Conservation (phyloP, 2,797 vertebrate species). For the Anableps anableps region DNA sequence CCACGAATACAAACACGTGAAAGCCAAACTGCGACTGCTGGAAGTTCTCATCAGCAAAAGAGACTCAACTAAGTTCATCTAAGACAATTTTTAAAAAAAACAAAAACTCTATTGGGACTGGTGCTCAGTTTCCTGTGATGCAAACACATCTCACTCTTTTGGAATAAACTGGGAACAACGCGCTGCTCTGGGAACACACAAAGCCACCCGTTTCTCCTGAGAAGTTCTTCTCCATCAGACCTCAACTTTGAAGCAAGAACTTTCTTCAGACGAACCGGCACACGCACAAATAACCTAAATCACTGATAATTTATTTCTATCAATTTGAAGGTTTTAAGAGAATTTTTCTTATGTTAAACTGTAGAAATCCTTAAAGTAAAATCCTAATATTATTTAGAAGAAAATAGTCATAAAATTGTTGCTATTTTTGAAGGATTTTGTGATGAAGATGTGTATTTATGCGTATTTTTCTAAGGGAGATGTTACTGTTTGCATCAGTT, state of each 20-base stretch:
- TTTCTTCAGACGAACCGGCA: conserved; percentile 26
- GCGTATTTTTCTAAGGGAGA: conserved; percentile 76
- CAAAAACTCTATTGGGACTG: conserved; percentile 24
- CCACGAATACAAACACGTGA: conserved; percentile 95
- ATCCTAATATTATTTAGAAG: conserved; percentile 27
- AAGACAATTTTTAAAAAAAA: conserved; percentile 22
- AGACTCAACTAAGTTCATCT: conserved; percentile 84
- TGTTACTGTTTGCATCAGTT: conserved; percentile 55
- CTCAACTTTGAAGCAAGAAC: conserved; percentile 20
- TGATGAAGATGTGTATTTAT: conserved; percentile 46
- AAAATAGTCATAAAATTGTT: conserved; percentile 40
- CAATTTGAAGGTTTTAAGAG: conserved; percentile 55
- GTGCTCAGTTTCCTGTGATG: conserved; percentile 33
- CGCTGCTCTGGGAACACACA: conserved; percentile 32
- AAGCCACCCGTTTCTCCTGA: conserved; percentile 25
- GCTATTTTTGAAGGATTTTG: conserved; percentile 61
- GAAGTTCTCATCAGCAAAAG: conserved; percentile 98
- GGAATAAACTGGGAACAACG: conserved; percentile 24
- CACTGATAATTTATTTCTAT: conserved; percentile 73
- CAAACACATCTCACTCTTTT: conserved; percentile 49
- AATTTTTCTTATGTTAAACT: conserved; percentile 56
- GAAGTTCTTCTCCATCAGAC: conserved; percentile 5
- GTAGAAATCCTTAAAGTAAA: conserved; percentile 65
- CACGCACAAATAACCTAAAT: conserved; percentile 42
- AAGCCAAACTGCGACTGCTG: conserved; percentile 94